These are phyloP conservation scores for Brenthis ino DNA, from an alignment of 2,888 invertebrate genomes.

Conservation along the genomic window DNA sequence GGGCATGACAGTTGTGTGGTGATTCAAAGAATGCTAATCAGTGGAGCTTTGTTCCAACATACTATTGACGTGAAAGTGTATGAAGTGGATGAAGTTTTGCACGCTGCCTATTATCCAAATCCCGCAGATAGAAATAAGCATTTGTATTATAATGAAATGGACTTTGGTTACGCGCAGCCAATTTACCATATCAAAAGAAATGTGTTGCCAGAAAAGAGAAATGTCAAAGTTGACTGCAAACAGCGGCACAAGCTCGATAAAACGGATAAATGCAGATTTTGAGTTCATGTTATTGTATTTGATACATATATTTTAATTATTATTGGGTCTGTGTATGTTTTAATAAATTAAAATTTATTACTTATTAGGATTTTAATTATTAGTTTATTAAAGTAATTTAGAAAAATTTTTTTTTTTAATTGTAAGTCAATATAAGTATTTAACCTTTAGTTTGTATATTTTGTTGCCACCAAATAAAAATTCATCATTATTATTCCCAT, in stretches of 20 bases:
- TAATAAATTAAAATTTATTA: not conserved
- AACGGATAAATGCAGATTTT: constrained; percentile 55
- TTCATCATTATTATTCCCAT: no score
- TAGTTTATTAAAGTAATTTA: not conserved
- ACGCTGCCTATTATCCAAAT: constrained; percentile 69
- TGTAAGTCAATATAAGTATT: no score
- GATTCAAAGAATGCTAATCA: constrained; percentile 65
- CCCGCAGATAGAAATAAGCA: constrained; percentile 77
- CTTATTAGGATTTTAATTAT: not conserved
- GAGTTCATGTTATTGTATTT: not conserved
- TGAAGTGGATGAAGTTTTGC: constrained; percentile 57
- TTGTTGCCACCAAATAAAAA: no score
- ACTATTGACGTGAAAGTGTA: constrained; percentile 67
- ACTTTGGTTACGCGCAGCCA: constrained; percentile 67
- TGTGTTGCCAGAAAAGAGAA: constrained; percentile 49
- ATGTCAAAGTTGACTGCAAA: constrained; percentile 62
- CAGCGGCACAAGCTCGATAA: constrained; percentile 64
- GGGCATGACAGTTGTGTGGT: constrained; percentile 66
- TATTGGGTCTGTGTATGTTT: not conserved
- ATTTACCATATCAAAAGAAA: constrained; percentile 69
- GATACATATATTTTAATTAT: not conserved
- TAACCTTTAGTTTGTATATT: no score
- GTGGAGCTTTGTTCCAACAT: constrained; percentile 63
- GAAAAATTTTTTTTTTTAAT: not conserved
- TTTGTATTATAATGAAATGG: constrained; percentile 79